phyloP scores from a whole-genome alignment of 2,888 invertebrate species.

The Aproaerema taeniolella region DNA sequence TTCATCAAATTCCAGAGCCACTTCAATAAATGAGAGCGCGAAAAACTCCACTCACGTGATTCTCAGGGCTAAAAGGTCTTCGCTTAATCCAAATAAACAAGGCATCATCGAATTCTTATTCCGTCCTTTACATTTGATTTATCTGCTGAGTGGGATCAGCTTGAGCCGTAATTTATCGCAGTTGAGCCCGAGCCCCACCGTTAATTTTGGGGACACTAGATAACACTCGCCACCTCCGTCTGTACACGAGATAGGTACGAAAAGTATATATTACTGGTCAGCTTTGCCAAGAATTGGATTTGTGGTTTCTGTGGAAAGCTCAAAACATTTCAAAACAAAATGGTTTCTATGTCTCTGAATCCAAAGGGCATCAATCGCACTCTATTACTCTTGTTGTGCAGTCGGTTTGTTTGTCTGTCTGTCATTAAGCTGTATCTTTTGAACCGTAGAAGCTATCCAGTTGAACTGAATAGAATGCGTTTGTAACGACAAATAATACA shows the following conservation, averaged over 20 bases:
- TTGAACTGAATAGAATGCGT: no score
- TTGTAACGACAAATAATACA: no score
- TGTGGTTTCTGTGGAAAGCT: no score
- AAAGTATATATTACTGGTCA: conserved; percentile 10
- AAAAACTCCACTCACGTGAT: conserved; percentile 36
- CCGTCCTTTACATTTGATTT: conserved; percentile 61
- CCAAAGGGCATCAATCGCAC: no score
- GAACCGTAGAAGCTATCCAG: no score
- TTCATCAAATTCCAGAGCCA: no score
- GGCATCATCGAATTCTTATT: conserved; percentile 59
- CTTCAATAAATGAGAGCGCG: neutral
- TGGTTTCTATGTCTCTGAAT: no score
- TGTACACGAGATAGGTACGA: conserved; percentile 13
- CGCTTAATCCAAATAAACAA: conserved; percentile 29
- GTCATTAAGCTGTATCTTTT: no score
- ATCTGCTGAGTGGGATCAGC: conserved; percentile 59
- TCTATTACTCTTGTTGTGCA: no score
- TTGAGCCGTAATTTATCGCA: conserved; percentile 58
- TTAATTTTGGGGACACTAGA: conserved; percentile 55
- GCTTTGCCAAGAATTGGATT: no score
- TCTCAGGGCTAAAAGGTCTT: conserved; percentile 35
- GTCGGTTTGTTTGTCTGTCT: no score
- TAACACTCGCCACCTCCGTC: conserved; percentile 50
- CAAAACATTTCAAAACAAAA: no score
- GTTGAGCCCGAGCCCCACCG: conserved; percentile 40